These are phyloP conservation scores for Pachyseris speciosa DNA, from an alignment of 64 coral and sea anemone species.

Conservation along the genomic window DNA sequence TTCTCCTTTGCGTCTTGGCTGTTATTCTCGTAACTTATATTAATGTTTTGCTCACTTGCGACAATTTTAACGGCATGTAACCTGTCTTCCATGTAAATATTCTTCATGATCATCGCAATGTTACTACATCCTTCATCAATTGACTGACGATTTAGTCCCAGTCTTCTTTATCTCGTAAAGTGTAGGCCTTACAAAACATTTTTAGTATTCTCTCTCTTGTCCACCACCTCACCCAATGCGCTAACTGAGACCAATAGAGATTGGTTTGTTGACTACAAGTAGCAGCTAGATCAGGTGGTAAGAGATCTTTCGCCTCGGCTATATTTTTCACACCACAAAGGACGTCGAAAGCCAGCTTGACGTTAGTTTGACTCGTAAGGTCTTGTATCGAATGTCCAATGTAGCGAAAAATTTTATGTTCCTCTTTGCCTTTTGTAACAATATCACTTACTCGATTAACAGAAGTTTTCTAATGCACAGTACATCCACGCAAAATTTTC, in stretches of 20 bases:
- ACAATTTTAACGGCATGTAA: constrained; percentile 48
- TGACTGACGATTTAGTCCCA: constrained; percentile 31
- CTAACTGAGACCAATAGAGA: constrained; percentile 8
- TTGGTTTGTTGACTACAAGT: background rate
- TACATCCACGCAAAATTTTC: constrained; percentile 44
- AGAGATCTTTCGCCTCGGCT: background rate
- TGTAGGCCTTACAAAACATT: constrained; percentile 50
- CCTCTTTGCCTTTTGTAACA: constrained; percentile 8
- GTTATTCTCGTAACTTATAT: constrained; percentile 46
- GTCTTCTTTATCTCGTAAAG: background rate
- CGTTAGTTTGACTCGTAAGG: background rate
- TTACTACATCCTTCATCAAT: constrained; percentile 54
- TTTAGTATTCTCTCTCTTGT: constrained; percentile 23
- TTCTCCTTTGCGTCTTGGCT: constrained; percentile 33
- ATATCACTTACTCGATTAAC: constrained; percentile 35
- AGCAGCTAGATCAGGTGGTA: background rate
- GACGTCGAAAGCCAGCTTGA: constrained; percentile 12
- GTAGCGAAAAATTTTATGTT: constrained; percentile 10
- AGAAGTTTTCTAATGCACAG: constrained; percentile 40
- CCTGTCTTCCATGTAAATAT: constrained; percentile 63
- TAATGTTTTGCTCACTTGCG: constrained; percentile 23
- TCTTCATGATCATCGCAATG: constrained; percentile 41
- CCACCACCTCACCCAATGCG: constrained; percentile 51
- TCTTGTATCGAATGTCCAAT: constrained; percentile 9
- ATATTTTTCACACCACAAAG: constrained; percentile 28